These are phyloP conservation scores for Hypotaenidia okinawae DNA, from an alignment of 2,797 vertebrate genomes.

Conservation along the genomic window DNA sequence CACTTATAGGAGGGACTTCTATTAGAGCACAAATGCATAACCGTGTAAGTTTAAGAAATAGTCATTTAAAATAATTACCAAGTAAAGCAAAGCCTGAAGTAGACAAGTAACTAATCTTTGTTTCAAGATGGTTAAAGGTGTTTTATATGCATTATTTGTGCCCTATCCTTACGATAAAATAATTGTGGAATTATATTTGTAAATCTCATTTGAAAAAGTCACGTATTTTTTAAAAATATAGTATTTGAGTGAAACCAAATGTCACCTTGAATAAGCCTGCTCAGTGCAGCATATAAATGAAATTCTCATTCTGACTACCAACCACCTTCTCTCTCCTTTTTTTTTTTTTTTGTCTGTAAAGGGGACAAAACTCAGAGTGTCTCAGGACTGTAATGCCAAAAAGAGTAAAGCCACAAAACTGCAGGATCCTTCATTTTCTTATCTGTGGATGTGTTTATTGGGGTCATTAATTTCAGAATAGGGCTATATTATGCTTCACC, in stretches of 20 bases:
- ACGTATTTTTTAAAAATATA: background rate
- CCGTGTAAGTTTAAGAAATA: background rate
- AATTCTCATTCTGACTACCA: conserved; percentile 13
- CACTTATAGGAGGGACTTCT: background rate
- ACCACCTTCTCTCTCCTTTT: too few species aligned
- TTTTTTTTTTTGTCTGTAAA: background rate
- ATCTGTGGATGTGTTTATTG: conserved; percentile 8
- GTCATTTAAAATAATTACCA: background rate
- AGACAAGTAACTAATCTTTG: background rate
- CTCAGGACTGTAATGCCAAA: conserved; percentile 49
- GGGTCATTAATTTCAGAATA: conserved; percentile 3
- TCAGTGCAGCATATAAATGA: conserved; percentile 37
- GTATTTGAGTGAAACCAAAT: background rate
- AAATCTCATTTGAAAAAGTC: background rate
- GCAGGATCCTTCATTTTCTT: conserved; percentile 22
- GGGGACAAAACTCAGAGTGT: background rate
- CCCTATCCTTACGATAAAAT: background rate
- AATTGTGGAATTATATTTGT: background rate
- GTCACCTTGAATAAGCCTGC: conserved; percentile 49
- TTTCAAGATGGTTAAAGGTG: background rate
- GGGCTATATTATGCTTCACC: background rate
- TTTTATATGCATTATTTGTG: conserved; percentile 5
- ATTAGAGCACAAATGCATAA: background rate
- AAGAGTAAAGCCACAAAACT: conserved; percentile 31
- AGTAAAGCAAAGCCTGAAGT: background rate